phyloP scores from a whole-genome alignment of 2,797 vertebrate species.

The Coluber constrictor region DNA sequence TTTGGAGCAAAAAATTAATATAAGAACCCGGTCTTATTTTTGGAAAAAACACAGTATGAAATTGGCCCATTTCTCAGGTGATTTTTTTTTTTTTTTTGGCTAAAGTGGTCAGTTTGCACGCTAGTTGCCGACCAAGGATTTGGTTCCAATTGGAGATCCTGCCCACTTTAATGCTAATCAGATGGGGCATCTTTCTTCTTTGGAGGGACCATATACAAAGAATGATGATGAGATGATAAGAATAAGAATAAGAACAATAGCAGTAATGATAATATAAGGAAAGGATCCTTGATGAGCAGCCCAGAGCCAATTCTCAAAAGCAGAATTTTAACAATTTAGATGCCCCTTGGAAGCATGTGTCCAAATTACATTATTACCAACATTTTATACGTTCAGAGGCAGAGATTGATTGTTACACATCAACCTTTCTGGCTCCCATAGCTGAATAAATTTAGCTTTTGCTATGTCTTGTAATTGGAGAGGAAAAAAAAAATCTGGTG shows the following conservation, averaged over 20 bases:
- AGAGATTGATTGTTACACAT: background rate
- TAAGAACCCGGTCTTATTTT: too few species aligned
- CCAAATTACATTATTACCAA: background rate
- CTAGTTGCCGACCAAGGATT: background rate
- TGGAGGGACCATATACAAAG: background rate
- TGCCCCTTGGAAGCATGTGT: background rate
- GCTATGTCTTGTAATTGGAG: background rate
- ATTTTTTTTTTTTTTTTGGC: fast-evolving
- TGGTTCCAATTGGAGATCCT: background rate
- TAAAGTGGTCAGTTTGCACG: background rate
- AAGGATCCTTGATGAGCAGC: background rate
- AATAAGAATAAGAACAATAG: background rate
- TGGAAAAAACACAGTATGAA: background rate
- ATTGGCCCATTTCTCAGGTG: background rate
- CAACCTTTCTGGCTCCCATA: background rate
- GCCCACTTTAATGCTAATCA: background rate
- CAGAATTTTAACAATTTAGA: background rate
- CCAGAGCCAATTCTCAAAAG: background rate
- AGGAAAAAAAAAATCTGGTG: background rate
- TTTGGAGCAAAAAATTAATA: too few species aligned
- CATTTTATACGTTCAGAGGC: background rate
- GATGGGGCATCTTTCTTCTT: background rate
- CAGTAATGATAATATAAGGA: background rate
- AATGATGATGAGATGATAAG: too few species aligned
- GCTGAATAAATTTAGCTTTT: background rate